Base-by-base conservation (phyloP, 2,797 vertebrate genomes). In the Urosaurus nigricauda region DNA sequence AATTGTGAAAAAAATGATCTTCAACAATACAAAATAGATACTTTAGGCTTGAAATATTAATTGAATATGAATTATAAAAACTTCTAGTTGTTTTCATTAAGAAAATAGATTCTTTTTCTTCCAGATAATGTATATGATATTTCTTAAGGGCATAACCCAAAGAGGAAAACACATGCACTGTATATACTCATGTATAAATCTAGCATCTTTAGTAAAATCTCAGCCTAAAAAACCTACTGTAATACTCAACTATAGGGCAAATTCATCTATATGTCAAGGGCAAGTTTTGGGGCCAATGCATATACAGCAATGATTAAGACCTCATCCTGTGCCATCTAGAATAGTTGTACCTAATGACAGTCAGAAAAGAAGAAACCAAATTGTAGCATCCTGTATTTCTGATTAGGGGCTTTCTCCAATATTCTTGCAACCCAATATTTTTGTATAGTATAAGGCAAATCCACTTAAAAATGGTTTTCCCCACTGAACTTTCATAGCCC, bases 381-480 rank as follows among this genome's bases (percentile, higher is more conserved):
- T 40, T 26, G 14, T 29, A 32, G 11, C 53, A 51, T 35, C 43
- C 12, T 29, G 43, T 47, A 32, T 60, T 29, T 58, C 26, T 73
- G 6, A 43, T 14, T 14, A 60, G 65, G 19, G 21, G 24, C 17
- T 47, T 60, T 82, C 32, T 43, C 47, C 37, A 56, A 51, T 40
- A 21, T n/a, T 86, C 70, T 68, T 70, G 53, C 32, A 77, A 37
- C 14, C 58, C 75, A 88, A 84, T 79, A 16, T 51, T 53, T 82
- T 89, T 37, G 37, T 81, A 40, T 43, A 68, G 65, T 29, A 82
- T 65, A 80, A 86, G 24, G 17, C 73, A 85, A 85, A 58, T n/a
- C 40, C 60, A 12, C 29, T 88, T 51, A 5, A 58, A 37, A 43
- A 80, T 68, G 29, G 8, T 2, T 21, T 60, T 37, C 29, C 19